These are phyloP conservation scores for Stenotaenia linearis DNA, from an alignment of 2,888 invertebrate species.

Conservation along the genomic window DNA sequence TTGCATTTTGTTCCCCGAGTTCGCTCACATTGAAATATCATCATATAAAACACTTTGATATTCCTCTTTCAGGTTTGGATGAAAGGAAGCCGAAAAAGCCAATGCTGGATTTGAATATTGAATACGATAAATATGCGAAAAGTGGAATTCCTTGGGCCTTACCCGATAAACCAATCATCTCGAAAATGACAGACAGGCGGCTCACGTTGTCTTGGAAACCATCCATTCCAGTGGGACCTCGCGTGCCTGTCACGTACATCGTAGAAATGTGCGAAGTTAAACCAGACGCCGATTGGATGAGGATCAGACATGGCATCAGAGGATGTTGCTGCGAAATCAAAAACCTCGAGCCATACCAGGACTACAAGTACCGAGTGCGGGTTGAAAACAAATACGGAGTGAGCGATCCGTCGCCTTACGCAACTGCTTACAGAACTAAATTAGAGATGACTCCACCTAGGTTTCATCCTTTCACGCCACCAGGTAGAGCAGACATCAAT, in stretches of 20 bases:
- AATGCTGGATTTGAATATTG: conserved; percentile 67
- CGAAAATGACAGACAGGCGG: conserved; percentile 82
- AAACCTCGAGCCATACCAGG: conserved; percentile 83
- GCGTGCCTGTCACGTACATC: conserved; percentile 86
- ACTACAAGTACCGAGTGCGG: conserved; percentile 90
- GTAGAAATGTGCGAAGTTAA: conserved; percentile 83
- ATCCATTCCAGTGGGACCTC: conserved; percentile 77
- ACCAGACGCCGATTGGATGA: conserved; percentile 89
- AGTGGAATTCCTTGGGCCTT: conserved; percentile 73
- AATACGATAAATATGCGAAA: conserved; percentile 74
- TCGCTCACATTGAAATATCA: not conserved
- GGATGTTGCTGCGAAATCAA: conserved; percentile 84
- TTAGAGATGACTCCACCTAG: conserved; percentile 36
- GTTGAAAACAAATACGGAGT: conserved; percentile 96
- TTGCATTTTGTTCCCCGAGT: not conserved
- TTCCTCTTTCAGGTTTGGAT: not conserved
- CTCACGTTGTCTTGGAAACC: conserved; percentile 91
- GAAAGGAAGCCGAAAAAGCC: conserved; percentile 52
- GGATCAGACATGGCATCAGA: conserved; percentile 56
- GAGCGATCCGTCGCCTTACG: conserved; percentile 91
- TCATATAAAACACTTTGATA: not conserved
- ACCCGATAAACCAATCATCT: conserved; percentile 84
- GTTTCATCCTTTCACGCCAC: conserved; percentile 31
- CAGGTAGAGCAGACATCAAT: conserved; percentile 18
- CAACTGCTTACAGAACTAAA: conserved; percentile 59